Percentiles rank a stretch among this genome's conserved stretches.
Evolutionary conservation across 2,113 vertebrate species (phyloP).

Genomic region (Eulemur macaco): DNA sequence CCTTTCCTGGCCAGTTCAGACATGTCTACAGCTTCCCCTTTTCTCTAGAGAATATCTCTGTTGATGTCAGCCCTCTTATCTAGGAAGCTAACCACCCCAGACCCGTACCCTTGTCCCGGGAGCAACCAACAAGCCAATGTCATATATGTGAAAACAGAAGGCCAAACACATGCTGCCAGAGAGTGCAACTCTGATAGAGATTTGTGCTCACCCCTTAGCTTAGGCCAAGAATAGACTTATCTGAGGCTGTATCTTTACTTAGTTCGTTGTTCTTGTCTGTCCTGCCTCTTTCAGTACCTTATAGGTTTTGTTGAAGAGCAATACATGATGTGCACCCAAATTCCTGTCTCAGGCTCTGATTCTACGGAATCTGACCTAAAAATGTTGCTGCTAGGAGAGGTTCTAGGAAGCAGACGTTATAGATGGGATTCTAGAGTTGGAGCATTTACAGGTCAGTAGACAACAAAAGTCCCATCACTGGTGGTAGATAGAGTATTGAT

Average conservation of each 20-base stretch:
- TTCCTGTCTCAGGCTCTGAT: neutral
- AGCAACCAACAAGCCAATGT: neutral
- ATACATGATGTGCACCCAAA: neutral
- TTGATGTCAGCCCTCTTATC: neutral
- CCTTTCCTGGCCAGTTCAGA: rapidly evolving
- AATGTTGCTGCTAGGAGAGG: neutral
- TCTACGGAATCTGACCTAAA: neutral
- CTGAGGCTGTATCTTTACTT: neutral
- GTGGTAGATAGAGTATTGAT: neutral
- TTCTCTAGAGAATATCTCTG: neutral
- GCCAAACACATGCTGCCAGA: neutral
- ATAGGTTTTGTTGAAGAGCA: neutral
- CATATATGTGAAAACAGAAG: neutral
- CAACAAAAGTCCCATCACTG: neutral
- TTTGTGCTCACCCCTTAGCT: neutral
- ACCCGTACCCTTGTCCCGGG: neutral
- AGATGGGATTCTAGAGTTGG: neutral
- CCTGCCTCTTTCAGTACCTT: neutral
- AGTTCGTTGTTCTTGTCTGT: neutral
- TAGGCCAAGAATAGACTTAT: neutral
- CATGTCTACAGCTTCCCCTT: neutral
- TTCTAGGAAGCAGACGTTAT: neutral
- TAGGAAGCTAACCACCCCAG: neutral
- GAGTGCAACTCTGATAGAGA: neutral
- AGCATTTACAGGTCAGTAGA: neutral